Evolutionary conservation across 1,140 invertebrate genomes (phyloP), one percentile per base, ranked within the genome.

Genomic region (Bombyx mandarina): DNA sequence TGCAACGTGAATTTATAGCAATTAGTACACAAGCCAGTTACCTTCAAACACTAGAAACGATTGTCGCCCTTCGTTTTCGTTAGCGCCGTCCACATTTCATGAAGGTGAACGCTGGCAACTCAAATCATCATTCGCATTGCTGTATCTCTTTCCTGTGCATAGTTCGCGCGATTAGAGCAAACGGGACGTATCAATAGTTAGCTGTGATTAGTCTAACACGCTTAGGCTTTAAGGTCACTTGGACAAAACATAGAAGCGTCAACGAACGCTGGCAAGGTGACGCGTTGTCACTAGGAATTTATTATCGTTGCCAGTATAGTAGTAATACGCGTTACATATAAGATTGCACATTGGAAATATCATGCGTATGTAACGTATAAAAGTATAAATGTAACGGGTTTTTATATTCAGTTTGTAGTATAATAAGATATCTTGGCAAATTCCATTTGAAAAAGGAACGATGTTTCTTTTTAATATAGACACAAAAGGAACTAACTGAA

Each of bases 191-290:
- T 66, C 52, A 62, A 67, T 74, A 71, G 61, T 67, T 77, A 71
- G 71, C 78, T 75, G 77, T 82, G 80, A 78, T 75, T 78, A 67
- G 67, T 72, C 76, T 78, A 82, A 74, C 77, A 71, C 75, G 77
- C 74, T 73, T 74, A 74, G 66, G 70, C 67, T 67, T 46, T 82
- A 82, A 86, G 83, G 83, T 86, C 83, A 74, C 72, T 77, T 74
- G 73, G 74, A 82, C 83, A 85, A 82, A 83, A 82, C 83, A 73
- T 79, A 77, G 76, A 80, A 78, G 80, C 82, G 83, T 85, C 83
- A 86, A 86, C 80, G 80, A 78, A 83, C 83, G 78, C 77, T 74
- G 60, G 77, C 83, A 85, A 86, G 83, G 83, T 84, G 77, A 86
- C 75, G 75, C 73, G 75, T 79, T 82, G 82, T 84, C 73, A 69